Conservation (phyloP, 2,888 invertebrate species). For the Cyrtodaria siliqua region DNA sequence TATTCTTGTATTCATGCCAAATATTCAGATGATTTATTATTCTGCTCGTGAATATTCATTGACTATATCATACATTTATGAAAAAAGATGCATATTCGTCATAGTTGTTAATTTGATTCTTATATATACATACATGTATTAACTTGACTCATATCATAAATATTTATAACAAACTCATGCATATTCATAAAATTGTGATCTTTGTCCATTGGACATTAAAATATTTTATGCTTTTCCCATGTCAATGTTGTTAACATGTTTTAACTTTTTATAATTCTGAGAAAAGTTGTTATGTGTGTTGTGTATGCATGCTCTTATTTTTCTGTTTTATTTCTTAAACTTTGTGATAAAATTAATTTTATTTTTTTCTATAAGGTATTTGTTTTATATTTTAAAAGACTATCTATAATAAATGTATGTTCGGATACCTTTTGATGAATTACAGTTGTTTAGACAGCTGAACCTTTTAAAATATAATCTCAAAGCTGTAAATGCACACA, state of each 20-base stretch:
- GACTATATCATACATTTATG: not conserved
- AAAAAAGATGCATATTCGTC: not conserved
- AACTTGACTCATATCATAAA: not conserved
- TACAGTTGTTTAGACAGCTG: too few species aligned
- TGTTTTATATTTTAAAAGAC: too few species aligned
- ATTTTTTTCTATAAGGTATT: too few species aligned
- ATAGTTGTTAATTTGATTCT: not conserved
- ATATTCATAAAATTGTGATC: slow-evolving; percentile 51
- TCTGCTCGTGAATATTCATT: not conserved
- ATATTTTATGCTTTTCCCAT: slow-evolving; percentile 34
- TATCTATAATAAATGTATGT: too few species aligned
- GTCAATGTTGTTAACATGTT: slow-evolving; percentile 12
- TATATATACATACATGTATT: slow-evolving; percentile 1
- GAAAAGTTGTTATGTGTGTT: slow-evolving; percentile 6
- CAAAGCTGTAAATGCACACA: too few species aligned
- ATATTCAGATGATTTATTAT: too few species aligned
- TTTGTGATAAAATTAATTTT: too few species aligned
- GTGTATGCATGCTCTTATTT: not conserved
- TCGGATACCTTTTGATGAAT: too few species aligned
- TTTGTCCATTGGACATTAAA: slow-evolving; percentile 55
- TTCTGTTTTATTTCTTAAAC: too few species aligned
- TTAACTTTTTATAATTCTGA: slow-evolving; percentile 1
- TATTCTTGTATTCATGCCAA: too few species aligned
- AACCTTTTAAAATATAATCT: too few species aligned
- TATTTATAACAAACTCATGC: slow-evolving; percentile 21